phyloP scores from a whole-genome alignment of 2,113 vertebrate species.

The Lamprotornis superbus region DNA sequence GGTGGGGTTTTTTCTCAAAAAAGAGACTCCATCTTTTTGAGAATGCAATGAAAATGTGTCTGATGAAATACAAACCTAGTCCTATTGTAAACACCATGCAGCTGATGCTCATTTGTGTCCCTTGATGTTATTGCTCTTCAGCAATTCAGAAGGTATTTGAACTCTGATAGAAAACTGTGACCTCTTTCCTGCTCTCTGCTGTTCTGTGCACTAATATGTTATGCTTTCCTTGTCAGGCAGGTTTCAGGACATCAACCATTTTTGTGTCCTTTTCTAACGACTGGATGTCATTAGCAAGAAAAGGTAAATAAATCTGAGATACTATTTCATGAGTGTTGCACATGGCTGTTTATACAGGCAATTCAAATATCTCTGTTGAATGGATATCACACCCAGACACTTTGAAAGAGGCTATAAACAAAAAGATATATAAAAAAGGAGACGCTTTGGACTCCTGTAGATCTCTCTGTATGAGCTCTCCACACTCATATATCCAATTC shows the following conservation, averaged over 20 bases:
- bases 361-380: neutral
- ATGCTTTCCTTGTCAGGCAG: neutral
- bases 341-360: neutral
- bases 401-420: neutral
- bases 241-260: neutral
- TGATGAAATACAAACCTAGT: neutral
- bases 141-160: neutral
- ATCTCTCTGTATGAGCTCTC: neutral
- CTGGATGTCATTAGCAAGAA: neutral
- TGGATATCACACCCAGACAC: neutral
- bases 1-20: neutral
- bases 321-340: neutral
- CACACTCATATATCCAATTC: neutral
- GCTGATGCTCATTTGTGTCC: neutral
- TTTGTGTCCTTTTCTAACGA: neutral
- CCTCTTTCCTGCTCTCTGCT: neutral
- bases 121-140: neutral
- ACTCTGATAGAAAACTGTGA: neutral
- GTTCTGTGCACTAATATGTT: neutral
- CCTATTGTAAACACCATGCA: neutral
- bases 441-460: rapidly evolving
- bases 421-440: neutral
- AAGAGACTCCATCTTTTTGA: neutral
- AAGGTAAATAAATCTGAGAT: neutral
- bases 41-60: neutral